These are phyloP conservation scores for Tyria jacobaeae DNA, from an alignment of 2,888 invertebrate species.

Conservation along the genomic window DNA sequence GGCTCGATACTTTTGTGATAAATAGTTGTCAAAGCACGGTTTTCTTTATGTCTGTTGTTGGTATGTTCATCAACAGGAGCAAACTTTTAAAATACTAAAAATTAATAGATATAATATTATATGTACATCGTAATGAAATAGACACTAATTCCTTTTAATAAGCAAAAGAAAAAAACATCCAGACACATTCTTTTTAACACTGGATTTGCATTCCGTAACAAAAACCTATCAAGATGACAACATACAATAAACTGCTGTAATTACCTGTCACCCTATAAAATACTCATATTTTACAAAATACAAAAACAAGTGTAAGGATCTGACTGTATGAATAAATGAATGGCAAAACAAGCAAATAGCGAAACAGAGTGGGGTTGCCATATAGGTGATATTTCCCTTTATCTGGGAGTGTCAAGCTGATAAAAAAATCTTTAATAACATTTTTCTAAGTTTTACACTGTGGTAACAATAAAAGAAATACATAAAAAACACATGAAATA, in stretches of 20 bases:
- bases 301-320: conserved; percentile 31
- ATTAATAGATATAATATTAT: no score
- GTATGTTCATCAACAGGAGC: no score
- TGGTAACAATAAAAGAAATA: no score
- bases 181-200: neutral
- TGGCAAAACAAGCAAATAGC: conserved; percentile 31
- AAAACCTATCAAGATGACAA: neutral
- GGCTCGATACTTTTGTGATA: no score
- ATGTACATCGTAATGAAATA: no score
- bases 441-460: no score
- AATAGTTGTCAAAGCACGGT: no score
- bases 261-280: conserved; percentile 30
- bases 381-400: neutral
- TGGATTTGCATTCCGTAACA: neutral
- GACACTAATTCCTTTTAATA: neutral
- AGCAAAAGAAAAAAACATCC: neutral
- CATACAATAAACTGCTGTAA: conserved; percentile 14
- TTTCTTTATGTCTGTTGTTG: no score
- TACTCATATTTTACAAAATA: conserved; percentile 14
- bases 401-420: no score
- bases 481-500: no score
- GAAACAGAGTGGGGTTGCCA: conserved; percentile 18
- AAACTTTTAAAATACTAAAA: no score
- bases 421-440: no score
- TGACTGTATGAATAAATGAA: conserved; percentile 39